Conservation (phyloP, 1,140 invertebrate species). For the Trinorchestia longiramus region DNA sequence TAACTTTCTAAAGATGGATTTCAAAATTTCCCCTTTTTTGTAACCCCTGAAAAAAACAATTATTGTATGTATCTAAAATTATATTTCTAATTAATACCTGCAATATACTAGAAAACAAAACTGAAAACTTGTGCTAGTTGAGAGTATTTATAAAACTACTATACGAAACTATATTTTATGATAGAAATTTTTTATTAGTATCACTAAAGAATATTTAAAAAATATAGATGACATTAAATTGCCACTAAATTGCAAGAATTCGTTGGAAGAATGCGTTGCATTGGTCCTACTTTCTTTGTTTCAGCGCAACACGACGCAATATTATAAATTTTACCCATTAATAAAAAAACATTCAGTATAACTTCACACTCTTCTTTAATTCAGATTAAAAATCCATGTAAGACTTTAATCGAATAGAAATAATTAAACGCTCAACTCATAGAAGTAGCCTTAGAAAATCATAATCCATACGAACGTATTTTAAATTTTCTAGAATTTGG, state of each 20-base stretch:
- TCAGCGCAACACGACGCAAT: background rate
- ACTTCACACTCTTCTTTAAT: background rate
- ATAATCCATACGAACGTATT: background rate
- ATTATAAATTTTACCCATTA: background rate
- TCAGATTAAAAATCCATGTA: background rate
- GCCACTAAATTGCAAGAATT: background rate
- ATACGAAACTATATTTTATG: background rate
- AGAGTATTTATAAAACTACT: background rate
- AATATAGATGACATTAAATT: background rate
- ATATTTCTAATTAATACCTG: background rate
- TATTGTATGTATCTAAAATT: background rate
- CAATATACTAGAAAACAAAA: background rate
- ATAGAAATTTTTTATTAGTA: background rate
- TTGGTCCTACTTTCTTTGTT: background rate
- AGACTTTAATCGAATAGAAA: background rate
- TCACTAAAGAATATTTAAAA: background rate
- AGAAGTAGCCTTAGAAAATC: background rate
- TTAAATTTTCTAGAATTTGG: background rate
- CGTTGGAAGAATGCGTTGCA: background rate
- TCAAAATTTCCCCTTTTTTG: too few species aligned
- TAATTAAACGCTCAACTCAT: background rate
- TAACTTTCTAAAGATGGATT: too few species aligned
- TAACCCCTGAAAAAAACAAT: background rate
- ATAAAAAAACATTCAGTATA: background rate
- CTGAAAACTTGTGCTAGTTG: background rate